Conservation (phyloP, 2,888 invertebrate species). For the Meghimatium bilineatum region DNA sequence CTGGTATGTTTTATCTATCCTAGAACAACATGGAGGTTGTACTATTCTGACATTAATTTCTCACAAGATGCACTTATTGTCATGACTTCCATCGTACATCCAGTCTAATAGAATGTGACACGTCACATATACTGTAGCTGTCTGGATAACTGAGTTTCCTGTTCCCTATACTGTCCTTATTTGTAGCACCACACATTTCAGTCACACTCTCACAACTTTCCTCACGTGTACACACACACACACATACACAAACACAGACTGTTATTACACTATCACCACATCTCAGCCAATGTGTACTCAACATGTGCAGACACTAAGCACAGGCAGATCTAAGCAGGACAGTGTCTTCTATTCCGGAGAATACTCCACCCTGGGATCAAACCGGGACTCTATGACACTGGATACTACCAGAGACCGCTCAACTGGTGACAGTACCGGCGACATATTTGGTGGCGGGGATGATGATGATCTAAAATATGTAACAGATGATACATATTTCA, state of each 20-base stretch:
- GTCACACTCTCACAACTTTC: no score
- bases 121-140: no score
- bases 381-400: slow-evolving; percentile 56
- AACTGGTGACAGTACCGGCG: slow-evolving; percentile 65
- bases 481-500: slow-evolving; percentile 61
- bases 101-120: no score
- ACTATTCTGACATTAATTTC: no score
- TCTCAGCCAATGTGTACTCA: neutral
- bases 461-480: slow-evolving; percentile 67
- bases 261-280: neutral
- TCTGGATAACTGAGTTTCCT: no score
- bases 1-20: no score
- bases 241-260: slow-evolving; percentile 1
- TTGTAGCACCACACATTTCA: no score
- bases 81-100: no score
- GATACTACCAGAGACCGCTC: slow-evolving; percentile 57
- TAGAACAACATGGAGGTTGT: no score
- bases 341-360: slow-evolving; percentile 61
- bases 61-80: no score
- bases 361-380: slow-evolving; percentile 60
- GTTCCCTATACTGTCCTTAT: no score
- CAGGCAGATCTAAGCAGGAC: slow-evolving; percentile 56
- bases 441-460: slow-evolving; percentile 58
- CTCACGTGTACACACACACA: neutral
- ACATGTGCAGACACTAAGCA: slow-evolving; percentile 29